Evolutionary conservation across 2,113 vertebrate genomes (phyloP), one percentile per base, ranked within the genome.

Genomic region (Rhynchomys soricoides): DNA sequence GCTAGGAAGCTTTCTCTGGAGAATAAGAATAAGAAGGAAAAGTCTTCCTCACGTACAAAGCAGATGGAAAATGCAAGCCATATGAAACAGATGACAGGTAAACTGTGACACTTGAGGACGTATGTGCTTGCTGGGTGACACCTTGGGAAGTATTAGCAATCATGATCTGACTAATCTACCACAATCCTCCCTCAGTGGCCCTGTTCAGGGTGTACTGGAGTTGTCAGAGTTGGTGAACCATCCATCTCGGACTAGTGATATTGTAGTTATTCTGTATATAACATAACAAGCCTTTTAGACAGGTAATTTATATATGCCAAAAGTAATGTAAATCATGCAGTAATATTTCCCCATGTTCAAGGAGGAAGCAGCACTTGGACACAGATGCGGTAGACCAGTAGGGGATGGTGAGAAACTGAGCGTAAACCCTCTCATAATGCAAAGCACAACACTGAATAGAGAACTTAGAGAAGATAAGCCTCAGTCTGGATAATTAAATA

Each of bases 1-100:
- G 99, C 99, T 15, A 99, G 99, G 96, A 99, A 99, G 98, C 98
- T 99, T 77, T 98, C 99, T 87, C 94, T 98, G 97, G 99, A 99
- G 93, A 99, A 95, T 91, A 99, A 99, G 98, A 98, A 96, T 57
- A 99, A 99, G 43, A 99, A 99, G 98, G 98, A 98, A 2, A 98
- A 99, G 96, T 68, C 98, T 92, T 96, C 98, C 40, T 98, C 98
- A 74, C 99, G 99, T 96, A 95, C 98, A 89, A 99, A 99, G 97
- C 98, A 98, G 97, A 95, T 97, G 92, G 99, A 99, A 79, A 93
- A 90, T 0, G 87, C 95, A 31, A 94, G 95, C 89, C 98, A 98
- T 0, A 95, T 97, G 26, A 99, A 98, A 93, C 98, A 98, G 92
- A 95, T 98, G 91, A 96, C 98, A 98, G 99, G 99, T 99, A 98